A percentile compares a stretch with the other conserved stretches of the same genome.
Evolutionary conservation across 2,888 invertebrate species (phyloP).

Genomic region (Athrips mouffetella): DNA sequence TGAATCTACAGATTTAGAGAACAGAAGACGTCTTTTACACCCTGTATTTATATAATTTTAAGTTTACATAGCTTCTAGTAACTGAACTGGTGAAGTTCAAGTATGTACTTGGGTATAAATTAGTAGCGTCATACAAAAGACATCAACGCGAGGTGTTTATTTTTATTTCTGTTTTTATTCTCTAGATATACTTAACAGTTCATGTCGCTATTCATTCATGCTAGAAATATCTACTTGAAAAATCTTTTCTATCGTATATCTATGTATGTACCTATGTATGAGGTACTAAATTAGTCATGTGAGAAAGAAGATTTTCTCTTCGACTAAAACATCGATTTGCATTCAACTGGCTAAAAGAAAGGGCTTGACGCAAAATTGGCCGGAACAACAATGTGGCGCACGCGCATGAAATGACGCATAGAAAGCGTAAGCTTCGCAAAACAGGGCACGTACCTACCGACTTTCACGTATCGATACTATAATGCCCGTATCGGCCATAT

Average conservation of each 20-base stretch:
- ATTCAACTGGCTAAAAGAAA: slow-evolving; percentile 42
- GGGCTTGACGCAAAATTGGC: slow-evolving; percentile 36
- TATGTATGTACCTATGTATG: too few relatives aligned
- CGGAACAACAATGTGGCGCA: slow-evolving; percentile 43
- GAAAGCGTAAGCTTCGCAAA: slow-evolving; percentile 42
- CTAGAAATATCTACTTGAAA: too few relatives aligned
- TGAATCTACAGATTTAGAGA: too few relatives aligned
- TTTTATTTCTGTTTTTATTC: too few relatives aligned
- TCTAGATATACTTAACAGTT: too few relatives aligned
- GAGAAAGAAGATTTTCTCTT: slow-evolving; percentile 1
- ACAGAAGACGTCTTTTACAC: too few relatives aligned
- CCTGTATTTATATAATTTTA: too few relatives aligned
- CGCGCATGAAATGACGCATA: slow-evolving; percentile 42
- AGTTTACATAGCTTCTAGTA: too few relatives aligned
- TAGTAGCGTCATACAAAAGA: neutral
- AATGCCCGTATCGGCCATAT: slow-evolving; percentile 14
- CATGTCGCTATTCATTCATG: too few relatives aligned
- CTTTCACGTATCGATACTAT: slow-evolving; percentile 46
- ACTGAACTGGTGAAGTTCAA: too few relatives aligned
- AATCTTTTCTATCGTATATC: too few relatives aligned
- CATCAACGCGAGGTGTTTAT: neutral
- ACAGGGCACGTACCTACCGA: slow-evolving; percentile 44
- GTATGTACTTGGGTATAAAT: neutral
- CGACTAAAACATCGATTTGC: neutral
- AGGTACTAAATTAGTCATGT: too few relatives aligned